These are phyloP conservation scores for Brachynemurus nebulosus DNA, from an alignment of 2,888 invertebrate species.

Conservation along the genomic window DNA sequence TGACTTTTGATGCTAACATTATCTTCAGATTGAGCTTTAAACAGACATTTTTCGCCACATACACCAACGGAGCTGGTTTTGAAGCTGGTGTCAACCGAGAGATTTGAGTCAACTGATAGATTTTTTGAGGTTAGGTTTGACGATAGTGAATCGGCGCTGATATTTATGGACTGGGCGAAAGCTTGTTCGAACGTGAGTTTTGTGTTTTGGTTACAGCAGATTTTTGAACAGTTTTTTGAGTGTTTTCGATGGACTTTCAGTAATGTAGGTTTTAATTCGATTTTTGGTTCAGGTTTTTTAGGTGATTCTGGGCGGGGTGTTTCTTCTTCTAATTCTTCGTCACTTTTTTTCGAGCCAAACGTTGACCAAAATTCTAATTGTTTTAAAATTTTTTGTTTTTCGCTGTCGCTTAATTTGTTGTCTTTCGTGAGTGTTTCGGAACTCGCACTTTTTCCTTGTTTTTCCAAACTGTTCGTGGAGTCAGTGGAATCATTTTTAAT, in stretches of 20 bases:
- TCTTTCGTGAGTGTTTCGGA: conserved; percentile 7
- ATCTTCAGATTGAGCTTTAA: conserved; percentile 5
- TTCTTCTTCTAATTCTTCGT: neutral
- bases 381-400: conserved; percentile 29
- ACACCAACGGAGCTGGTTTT: neutral
- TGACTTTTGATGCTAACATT: neutral
- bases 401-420: conserved; percentile 29
- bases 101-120: conserved; percentile 1
- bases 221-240: neutral
- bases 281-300: neutral
- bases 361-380: conserved; percentile 31
- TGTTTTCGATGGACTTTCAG: neutral
- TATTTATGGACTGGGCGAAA: conserved; percentile 3
- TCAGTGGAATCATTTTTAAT: conserved; percentile 19
- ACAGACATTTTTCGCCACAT: neutral
- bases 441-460: conserved; percentile 20
- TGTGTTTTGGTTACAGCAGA: neutral
- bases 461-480: conserved; percentile 24
- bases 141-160: neutral
- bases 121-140: neutral
- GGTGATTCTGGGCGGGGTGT: neutral
- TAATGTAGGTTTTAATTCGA: neutral
- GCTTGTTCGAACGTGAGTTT: conserved; percentile 5
- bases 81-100: neutral
- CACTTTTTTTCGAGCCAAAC: conserved; percentile 24